Evolutionary conservation across 1,140 invertebrate species (phyloP), one percentile per base, ranked within the genome.

Genomic region (Drosophila rhopaloa): DNA sequence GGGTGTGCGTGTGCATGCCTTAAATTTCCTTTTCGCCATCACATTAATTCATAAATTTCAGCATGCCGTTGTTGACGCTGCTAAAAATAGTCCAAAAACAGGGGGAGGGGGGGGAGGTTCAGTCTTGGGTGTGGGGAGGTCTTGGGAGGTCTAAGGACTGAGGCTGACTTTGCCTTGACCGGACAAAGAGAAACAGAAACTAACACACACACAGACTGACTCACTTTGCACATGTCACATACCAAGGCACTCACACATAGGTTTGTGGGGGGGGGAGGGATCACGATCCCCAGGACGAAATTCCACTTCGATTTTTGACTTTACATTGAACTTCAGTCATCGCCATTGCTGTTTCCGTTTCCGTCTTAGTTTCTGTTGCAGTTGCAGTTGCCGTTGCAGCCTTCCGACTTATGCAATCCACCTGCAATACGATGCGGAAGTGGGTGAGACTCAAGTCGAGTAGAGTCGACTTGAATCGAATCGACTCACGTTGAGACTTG

Each of bases 241-340:
- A 37, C 29, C 53, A 56, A 11, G 50, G 35, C 24, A 63, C 59
- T 57, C 24, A 11, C 41, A 65, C 10, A 37, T 35, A 11, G 35
- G 4, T 4, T n/a, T n/a, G n/a, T 5, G 7, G 41, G 3, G 14
- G n/a, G 14, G 7, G 14, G 44, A 5, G 9, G 9, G 9, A 1
- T 9, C 60, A n/a, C 55, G 47, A 48, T 48, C 47, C 48, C 48
- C n/a, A 50, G 16, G 32, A 44, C 62, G 44, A 47, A 60, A 67
- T 73, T 32, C 56, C 70, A 58, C 63, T 75, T 75, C 56, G 80
- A 79, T 76, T 86, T 82, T 55, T n/a, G 66, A 61, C 71, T 68
- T 71, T 55, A 61, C 55, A 82, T 86, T 86, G 82, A 86, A 86
- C 82, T 88, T 86, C 82, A 86, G 29, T 46, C 57, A 58, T 35